These are phyloP conservation scores for Meta bourneti DNA, from an alignment of 2,888 invertebrate genomes.

Conservation along the genomic window DNA sequence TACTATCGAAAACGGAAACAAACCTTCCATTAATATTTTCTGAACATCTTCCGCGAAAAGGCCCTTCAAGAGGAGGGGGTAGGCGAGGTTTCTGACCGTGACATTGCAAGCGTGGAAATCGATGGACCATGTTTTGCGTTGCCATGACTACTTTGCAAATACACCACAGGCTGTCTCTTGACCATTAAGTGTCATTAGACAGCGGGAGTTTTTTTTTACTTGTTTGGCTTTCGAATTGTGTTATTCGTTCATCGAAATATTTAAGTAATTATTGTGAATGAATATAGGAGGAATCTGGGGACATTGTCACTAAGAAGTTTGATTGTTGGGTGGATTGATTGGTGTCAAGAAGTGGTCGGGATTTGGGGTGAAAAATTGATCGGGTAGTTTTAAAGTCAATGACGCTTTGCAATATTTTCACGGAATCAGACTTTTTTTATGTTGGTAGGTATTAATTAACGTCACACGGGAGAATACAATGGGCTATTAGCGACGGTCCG, in stretches of 20 bases:
- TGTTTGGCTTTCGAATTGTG: neutral
- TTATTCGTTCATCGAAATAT: neutral
- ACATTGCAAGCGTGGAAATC: conserved; percentile 55
- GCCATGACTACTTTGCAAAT: conserved; percentile 52
- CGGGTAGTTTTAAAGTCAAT: too few species aligned
- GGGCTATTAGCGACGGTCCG: too few species aligned
- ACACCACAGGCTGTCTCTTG: conserved; percentile 29
- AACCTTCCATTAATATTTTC: neutral
- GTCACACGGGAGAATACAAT: too few species aligned
- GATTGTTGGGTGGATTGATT: too few species aligned
- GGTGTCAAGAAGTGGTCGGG: too few species aligned
- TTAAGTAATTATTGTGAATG: neutral
- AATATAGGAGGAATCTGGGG: too few species aligned
- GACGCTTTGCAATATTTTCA: too few species aligned
- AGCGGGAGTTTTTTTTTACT: neutral
- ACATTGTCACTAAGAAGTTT: too few species aligned
- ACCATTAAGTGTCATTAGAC: conserved; percentile 4
- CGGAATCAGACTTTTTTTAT: too few species aligned
- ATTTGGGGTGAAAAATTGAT: too few species aligned
- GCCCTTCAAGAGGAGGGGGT: neutral
- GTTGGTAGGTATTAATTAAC: too few species aligned
- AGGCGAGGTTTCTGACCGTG: conserved; percentile 48
- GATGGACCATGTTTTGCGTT: conserved; percentile 61
- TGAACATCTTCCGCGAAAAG: neutral
- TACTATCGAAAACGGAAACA: too few species aligned